Conservation (phyloP, 1,140 invertebrate species). For the Nasonia longicornis region DNA sequence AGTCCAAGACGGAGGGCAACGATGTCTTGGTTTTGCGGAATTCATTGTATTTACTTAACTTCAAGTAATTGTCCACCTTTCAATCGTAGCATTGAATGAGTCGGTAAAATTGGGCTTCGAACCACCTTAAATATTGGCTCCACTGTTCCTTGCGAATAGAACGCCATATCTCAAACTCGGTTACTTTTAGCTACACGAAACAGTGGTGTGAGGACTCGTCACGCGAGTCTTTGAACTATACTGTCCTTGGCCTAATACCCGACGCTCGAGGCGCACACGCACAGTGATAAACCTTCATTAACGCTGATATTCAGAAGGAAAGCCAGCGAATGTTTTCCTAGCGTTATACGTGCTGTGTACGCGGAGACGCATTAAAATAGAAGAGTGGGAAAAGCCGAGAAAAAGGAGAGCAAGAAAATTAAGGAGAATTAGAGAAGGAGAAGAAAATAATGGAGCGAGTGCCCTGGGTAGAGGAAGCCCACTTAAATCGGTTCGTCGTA, state of each 20-base stretch:
- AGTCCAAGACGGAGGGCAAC: no score
- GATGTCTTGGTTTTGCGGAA: no score
- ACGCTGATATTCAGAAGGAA: neutral
- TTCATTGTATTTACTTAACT: no score
- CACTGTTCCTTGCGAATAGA: no score
- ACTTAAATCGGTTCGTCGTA: neutral
- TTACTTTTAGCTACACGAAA: conserved; percentile 6
- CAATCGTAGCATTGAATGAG: no score
- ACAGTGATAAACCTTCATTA: conserved; percentile 26
- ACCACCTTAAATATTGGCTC: no score
- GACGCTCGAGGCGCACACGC: neutral
- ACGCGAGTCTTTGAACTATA: no score
- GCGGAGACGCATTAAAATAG: neutral
- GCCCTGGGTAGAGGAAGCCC: neutral
- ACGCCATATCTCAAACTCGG: neutral
- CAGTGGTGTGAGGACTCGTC: no score
- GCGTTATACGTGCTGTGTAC: neutral
- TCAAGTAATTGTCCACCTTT: no score
- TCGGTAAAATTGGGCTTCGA: no score
- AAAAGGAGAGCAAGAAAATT: neutral
- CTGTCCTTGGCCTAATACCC: neutral
- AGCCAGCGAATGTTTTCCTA: neutral
- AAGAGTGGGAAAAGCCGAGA: neutral
- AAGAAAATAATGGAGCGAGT: neutral
- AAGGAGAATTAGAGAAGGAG: neutral